Conservation (phyloP, 2,797 vertebrate species). For the Periparus ater region DNA sequence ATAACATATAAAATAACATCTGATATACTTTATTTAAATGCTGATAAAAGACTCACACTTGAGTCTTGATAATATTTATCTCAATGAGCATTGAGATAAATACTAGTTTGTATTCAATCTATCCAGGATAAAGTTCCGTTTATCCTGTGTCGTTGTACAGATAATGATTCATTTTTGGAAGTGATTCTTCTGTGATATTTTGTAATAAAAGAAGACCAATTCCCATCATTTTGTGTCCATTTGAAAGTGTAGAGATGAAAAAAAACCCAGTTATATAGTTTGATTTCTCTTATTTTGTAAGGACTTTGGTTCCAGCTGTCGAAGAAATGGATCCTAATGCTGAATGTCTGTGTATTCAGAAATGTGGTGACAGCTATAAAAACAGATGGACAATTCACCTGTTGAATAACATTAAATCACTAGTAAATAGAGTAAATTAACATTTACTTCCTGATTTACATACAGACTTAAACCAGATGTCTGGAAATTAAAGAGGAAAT, state of each 20-base stretch:
- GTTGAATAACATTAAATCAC: neutral
- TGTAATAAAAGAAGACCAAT: neutral
- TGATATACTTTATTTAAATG: neutral
- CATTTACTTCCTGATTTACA: neutral
- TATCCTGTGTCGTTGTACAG: neutral
- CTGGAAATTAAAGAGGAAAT: neutral
- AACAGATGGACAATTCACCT: neutral
- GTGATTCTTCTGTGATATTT: neutral
- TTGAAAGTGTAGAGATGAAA: neutral
- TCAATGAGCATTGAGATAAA: neutral
- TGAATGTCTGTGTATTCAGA: neutral
- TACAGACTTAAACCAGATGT: neutral
- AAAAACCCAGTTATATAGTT: neutral
- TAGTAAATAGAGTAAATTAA: neutral
- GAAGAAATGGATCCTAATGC: neutral
- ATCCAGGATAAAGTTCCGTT: neutral
- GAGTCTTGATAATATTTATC: no score
- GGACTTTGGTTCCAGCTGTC: neutral
- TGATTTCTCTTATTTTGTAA: neutral
- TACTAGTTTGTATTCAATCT: neutral
- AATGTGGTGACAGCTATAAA: neutral
- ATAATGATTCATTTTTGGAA: neutral
- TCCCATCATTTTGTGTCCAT: neutral
- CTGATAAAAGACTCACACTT: neutral
- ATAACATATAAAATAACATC: neutral